Evolutionary conservation across 2,888 invertebrate genomes (phyloP).

Genomic region (Norana najaformis): DNA sequence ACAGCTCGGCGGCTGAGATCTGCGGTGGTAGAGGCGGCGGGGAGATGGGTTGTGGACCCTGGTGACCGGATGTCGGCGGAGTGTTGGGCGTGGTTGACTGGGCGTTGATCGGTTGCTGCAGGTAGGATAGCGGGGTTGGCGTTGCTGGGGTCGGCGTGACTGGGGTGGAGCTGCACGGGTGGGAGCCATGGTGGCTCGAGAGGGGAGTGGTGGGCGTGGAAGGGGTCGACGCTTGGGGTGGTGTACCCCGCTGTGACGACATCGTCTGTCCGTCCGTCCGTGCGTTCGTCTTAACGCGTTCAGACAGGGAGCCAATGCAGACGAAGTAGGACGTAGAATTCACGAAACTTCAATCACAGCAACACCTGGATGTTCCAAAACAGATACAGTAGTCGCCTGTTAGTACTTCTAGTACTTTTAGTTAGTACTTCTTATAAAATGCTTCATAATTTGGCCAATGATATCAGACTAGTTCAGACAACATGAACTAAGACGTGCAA

Average conservation of each 20-base stretch:
- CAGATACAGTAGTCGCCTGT: too few relatives aligned
- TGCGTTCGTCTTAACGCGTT: not conserved
- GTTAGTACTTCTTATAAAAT: too few relatives aligned
- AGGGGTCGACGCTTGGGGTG: slow-evolving; percentile 21
- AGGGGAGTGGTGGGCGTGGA: slow-evolving; percentile 18
- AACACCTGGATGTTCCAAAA: not conserved
- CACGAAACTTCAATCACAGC: not conserved
- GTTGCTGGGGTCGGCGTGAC: not conserved
- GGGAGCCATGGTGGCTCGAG: slow-evolving; percentile 28
- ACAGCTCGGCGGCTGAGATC: slow-evolving; percentile 40
- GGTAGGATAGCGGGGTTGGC: not conserved
- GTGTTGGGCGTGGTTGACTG: slow-evolving; percentile 17
- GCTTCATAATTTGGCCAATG: too few relatives aligned
- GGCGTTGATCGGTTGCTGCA: slow-evolving; percentile 2
- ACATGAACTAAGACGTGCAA: too few relatives aligned
- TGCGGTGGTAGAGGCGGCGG: slow-evolving; percentile 40
- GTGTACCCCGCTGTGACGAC: slow-evolving; percentile 20
- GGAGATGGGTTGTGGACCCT: slow-evolving; percentile 38
- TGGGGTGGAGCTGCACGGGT: slow-evolving; percentile 20
- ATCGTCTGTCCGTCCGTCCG: not conserved
- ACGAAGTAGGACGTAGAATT: not conserved
- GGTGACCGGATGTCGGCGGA: slow-evolving; percentile 10
- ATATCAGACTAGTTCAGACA: too few relatives aligned
- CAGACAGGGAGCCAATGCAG: slow-evolving; percentile 1
- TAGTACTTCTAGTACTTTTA: too few relatives aligned